A percentile compares a stretch with the other conserved stretches of the same genome.
Evolutionary conservation across 2,113 vertebrate genomes (phyloP).

Genomic region (Telmatochromis brichardi): DNA sequence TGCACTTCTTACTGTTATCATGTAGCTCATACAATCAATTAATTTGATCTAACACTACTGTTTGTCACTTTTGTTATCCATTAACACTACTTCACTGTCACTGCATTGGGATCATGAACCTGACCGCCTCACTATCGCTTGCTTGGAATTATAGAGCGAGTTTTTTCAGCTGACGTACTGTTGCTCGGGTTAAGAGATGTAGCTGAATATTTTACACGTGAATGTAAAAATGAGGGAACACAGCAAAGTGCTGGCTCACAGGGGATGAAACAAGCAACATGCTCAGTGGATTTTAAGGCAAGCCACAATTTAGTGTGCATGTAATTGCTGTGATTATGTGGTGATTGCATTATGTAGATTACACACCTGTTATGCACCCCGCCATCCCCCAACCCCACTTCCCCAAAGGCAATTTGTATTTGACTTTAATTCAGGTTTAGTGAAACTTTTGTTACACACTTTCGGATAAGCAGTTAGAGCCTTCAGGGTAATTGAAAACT

Average conservation of each 20-base stretch:
- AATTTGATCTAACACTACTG: constrained; percentile 13
- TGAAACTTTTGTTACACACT: neutral
- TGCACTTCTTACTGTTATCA: neutral
- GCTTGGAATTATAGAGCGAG: neutral
- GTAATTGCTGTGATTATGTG: constrained; percentile 56
- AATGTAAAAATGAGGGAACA: neutral
- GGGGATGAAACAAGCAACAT: neutral
- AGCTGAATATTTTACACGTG: neutral
- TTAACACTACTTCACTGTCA: constrained; percentile 10
- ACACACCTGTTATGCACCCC: constrained; percentile 29
- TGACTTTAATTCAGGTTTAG: constrained; percentile 15
- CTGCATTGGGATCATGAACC: neutral
- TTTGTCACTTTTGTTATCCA: constrained; percentile 25
- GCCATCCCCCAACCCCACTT: neutral
- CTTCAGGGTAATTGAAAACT: neutral
- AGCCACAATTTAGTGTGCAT: constrained; percentile 25
- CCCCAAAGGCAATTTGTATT: constrained; percentile 8
- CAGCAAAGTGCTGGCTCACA: neutral
- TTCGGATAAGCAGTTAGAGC: neutral
- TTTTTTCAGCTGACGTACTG: neutral
- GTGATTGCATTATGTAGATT: constrained; percentile 57
- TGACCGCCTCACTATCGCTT: neutral
- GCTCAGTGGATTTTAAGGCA: constrained; percentile 17
- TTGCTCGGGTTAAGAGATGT: neutral
- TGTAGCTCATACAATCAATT: constrained; percentile 30